These are phyloP conservation scores for Urocitellus parryii DNA, from an alignment of 2,113 vertebrate species.

Conservation along the genomic window DNA sequence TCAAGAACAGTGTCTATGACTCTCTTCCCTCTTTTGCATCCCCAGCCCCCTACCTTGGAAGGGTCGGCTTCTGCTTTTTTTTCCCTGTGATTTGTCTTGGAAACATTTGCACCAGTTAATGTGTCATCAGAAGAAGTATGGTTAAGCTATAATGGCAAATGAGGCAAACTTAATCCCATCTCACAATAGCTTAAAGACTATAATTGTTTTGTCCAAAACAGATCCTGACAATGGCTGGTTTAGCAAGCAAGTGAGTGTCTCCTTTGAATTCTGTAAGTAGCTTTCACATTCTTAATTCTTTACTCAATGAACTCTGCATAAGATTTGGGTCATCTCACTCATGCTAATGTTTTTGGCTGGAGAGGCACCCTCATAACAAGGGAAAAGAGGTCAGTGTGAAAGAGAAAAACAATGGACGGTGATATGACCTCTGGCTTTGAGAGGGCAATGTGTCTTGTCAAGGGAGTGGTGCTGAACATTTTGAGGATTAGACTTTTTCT, in stretches of 20 bases:
- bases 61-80: neutral
- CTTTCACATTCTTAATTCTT: slow-evolving; percentile 31
- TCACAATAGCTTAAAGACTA: slow-evolving; percentile 56
- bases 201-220: slow-evolving; percentile 64
- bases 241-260: slow-evolving; percentile 60
- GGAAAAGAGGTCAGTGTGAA: neutral
- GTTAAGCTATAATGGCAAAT: slow-evolving; percentile 62
- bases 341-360: neutral
- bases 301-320: slow-evolving; percentile 34
- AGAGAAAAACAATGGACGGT: neutral
- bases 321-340: neutral
- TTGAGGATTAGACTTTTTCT: slow-evolving; percentile 11
- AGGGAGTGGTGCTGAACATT: neutral
- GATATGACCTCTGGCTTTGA: neutral
- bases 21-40: neutral
- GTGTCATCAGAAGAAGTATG: slow-evolving; percentile 41
- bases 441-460: neutral
- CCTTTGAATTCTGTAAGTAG: slow-evolving; percentile 22
- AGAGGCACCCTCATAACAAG: slow-evolving; percentile 9
- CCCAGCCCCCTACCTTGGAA: neutral
- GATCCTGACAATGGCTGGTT: slow-evolving; percentile 48
- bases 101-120: slow-evolving; percentile 56
- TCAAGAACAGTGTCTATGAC: neutral
- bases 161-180: slow-evolving; percentile 64
- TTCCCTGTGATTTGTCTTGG: neutral